These are phyloP conservation scores for Latrodectus elegans DNA, from an alignment of 2,888 invertebrate species.

Conservation along the genomic window DNA sequence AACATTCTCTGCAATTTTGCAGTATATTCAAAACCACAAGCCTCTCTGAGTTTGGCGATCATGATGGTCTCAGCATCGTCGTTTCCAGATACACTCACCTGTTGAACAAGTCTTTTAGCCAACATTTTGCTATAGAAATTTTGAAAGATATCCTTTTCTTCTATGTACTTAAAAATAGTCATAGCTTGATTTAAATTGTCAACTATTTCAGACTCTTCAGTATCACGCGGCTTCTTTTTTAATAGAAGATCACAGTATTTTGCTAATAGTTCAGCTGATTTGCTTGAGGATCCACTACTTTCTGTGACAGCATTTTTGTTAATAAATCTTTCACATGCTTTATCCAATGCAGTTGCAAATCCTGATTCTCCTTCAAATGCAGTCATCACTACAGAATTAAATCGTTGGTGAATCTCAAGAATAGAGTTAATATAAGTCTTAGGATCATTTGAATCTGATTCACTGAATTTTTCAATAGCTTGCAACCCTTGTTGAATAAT, in stretches of 20 bases:
- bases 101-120: slow-evolving; percentile 92
- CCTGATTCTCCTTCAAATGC: slow-evolving; percentile 98
- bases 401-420: slow-evolving; percentile 96
- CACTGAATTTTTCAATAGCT: slow-evolving; percentile 95
- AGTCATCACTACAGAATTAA: slow-evolving; percentile 91
- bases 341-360: slow-evolving; percentile 57
- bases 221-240: slow-evolving; percentile 98
- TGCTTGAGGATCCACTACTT: slow-evolving; percentile 84
- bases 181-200: slow-evolving; percentile 99
- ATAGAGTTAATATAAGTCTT: slow-evolving; percentile 97
- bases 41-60: slow-evolving; percentile 98
- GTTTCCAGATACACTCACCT: slow-evolving; percentile 85
- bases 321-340: slow-evolving; percentile 96
- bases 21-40: slow-evolving; percentile 99
- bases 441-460: slow-evolving; percentile 92
- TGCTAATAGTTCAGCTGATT: slow-evolving; percentile 96
- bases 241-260: slow-evolving; percentile 97
- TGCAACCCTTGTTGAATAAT: slow-evolving; percentile 92
- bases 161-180: slow-evolving; percentile 99
- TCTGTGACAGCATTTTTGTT: slow-evolving; percentile 97
- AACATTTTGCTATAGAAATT: slow-evolving; percentile 99
- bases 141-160: slow-evolving; percentile 99
- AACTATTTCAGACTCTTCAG: slow-evolving; percentile 97
- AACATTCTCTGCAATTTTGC: slow-evolving; percentile 99
- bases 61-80: slow-evolving; percentile 99